Evolutionary conservation across 2,113 vertebrate genomes (phyloP).

Genomic region (Irena cyanogastra): DNA sequence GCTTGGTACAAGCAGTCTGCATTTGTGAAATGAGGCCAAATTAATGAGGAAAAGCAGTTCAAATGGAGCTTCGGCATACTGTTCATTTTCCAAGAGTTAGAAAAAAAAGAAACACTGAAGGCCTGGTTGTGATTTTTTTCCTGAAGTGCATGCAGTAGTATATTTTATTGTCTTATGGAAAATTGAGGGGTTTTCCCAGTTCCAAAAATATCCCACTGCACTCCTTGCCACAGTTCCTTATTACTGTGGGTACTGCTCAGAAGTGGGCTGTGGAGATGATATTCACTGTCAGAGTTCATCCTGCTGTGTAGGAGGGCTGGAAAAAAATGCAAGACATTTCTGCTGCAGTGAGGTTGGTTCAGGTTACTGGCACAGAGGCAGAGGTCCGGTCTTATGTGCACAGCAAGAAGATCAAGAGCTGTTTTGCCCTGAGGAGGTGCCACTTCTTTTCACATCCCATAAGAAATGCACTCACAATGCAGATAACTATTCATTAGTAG

Average conservation of each 20-base stretch:
- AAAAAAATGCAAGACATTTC: background rate
- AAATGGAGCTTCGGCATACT: background rate
- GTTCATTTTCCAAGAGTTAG: background rate
- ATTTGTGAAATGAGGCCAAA: slow-evolving; percentile 18
- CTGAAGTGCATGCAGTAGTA: background rate
- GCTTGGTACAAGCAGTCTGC: background rate
- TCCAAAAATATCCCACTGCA: background rate
- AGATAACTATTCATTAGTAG: background rate
- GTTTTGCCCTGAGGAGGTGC: background rate
- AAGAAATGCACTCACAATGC: background rate
- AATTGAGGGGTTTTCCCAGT: background rate
- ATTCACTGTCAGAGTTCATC: background rate
- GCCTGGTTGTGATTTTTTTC: background rate
- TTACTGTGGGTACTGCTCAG: background rate
- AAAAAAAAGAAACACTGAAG: background rate
- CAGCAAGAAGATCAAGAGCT: background rate
- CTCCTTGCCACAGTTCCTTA: background rate
- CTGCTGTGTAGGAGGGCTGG: background rate
- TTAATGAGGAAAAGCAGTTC: background rate
- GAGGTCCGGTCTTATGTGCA: background rate
- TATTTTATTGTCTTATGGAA: background rate
- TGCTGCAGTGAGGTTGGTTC: background rate
- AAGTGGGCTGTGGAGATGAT: background rate
- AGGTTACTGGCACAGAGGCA: background rate
- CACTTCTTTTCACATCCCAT: background rate